Conservation (phyloP, 2,113 vertebrate species). For the Pungitius pungitius region DNA sequence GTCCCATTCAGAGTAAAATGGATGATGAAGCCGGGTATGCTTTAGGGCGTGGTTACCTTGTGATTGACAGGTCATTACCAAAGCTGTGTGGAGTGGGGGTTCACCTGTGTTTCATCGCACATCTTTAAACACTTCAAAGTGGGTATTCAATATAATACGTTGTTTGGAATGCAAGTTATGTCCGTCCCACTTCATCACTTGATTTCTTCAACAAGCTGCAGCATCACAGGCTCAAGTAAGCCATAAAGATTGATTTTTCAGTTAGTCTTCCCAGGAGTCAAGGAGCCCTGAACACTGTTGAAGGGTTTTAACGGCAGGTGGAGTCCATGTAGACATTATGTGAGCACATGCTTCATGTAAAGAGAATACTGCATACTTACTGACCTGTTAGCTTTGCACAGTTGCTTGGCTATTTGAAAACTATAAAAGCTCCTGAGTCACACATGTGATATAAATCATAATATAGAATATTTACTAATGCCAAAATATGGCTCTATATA, state of each 20-base stretch:
- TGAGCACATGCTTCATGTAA: not conserved
- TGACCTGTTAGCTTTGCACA: slow-evolving; percentile 2
- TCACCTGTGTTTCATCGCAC: not conserved
- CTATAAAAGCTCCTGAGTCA: not conserved
- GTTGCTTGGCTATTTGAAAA: not conserved
- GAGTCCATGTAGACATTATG: not conserved
- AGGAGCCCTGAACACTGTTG: slow-evolving; percentile 3
- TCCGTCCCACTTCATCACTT: not conserved
- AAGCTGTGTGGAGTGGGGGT: not conserved
- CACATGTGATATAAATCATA: not conserved
- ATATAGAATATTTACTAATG: not conserved
- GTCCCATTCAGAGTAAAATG: not conserved
- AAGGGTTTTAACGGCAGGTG: slow-evolving; percentile 2
- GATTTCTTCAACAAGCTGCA: not conserved
- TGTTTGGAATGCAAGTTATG: not conserved
- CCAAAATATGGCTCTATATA: not conserved
- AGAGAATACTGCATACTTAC: slow-evolving; percentile 2
- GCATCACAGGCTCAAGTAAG: not conserved
- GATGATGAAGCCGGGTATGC: not conserved
- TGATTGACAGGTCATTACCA: not conserved
- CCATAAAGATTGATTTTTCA: not conserved
- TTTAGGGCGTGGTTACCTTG: not conserved
- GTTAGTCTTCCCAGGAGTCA: slow-evolving; percentile 5
- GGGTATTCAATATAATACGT: not conserved
- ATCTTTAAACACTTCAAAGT: not conserved